Evolutionary conservation across 2,797 vertebrate genomes (phyloP).

Genomic region (Rachycentron canadum): DNA sequence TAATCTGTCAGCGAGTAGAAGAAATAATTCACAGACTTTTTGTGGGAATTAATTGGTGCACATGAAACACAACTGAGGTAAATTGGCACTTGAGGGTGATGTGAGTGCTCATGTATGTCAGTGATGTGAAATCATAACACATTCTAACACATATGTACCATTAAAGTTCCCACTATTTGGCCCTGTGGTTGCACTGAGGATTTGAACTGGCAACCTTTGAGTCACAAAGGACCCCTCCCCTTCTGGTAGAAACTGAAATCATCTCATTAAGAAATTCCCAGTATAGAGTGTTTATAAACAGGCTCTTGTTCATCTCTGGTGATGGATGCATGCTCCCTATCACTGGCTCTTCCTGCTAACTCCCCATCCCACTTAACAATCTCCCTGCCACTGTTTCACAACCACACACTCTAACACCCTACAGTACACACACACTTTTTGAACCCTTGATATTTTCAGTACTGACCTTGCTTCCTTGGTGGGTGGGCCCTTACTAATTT

Average conservation of each 20-base stretch:
- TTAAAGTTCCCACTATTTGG: neutral
- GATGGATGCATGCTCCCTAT: slow-evolving; percentile 85
- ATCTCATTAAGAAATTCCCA: slow-evolving; percentile 90
- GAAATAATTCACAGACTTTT: neutral
- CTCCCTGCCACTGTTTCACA: slow-evolving; percentile 83
- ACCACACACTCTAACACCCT: slow-evolving; percentile 58
- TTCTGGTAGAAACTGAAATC: slow-evolving; percentile 54
- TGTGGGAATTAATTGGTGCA: neutral
- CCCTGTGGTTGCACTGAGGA: slow-evolving; percentile 18
- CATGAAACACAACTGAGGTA: neutral
- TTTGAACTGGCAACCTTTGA: slow-evolving; percentile 43
- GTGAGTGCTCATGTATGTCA: neutral
- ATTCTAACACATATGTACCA: neutral
- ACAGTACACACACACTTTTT: slow-evolving; percentile 38
- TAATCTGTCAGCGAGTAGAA: neutral
- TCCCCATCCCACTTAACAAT: slow-evolving; percentile 65
- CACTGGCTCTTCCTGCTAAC: slow-evolving; percentile 81
- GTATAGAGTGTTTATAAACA: slow-evolving; percentile 87
- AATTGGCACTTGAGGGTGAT: neutral
- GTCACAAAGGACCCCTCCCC: slow-evolving; percentile 8
- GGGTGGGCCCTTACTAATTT: slow-evolving; percentile 82
- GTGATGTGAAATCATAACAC: neutral
- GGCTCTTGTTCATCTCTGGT: slow-evolving; percentile 77
- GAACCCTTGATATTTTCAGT: slow-evolving; percentile 48
- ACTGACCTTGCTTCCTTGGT: slow-evolving; percentile 73